Conservation (phyloP, 2,113 vertebrate genomes). For the Apteryx mantelli region DNA sequence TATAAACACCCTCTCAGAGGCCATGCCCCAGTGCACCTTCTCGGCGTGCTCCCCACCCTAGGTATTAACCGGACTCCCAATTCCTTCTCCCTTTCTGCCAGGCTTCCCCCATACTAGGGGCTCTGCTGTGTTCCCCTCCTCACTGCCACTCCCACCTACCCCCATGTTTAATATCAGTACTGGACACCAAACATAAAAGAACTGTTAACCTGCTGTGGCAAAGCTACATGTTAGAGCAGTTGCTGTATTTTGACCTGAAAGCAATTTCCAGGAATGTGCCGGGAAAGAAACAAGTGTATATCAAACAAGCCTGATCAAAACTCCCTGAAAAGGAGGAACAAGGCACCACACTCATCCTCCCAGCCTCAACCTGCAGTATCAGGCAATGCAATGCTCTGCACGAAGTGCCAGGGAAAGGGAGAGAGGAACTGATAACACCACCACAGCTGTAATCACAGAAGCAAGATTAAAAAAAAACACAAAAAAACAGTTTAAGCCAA, state of each 20-base stretch:
- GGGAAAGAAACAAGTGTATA: neutral
- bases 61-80: fast-evolving
- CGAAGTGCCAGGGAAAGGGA: neutral
- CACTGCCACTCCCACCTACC: neutral
- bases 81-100: neutral
- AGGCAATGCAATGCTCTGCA: neutral
- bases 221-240: neutral
- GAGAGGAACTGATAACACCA: neutral
- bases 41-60: neutral
- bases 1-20: neutral
- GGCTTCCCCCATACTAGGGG: neutral
- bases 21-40: neutral
- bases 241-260: neutral
- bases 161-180: neutral
- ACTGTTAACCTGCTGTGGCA: neutral
- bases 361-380: neutral
- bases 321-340: neutral
- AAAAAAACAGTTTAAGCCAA: neutral
- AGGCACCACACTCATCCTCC: neutral
- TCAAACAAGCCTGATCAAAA: neutral
- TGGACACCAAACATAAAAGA: neutral
- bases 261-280: neutral
- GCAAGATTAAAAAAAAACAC: neutral
- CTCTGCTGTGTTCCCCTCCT: neutral
- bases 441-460: neutral